Evolutionary conservation across 2,888 invertebrate species (phyloP).

Genomic region (Perdita meconis): DNA sequence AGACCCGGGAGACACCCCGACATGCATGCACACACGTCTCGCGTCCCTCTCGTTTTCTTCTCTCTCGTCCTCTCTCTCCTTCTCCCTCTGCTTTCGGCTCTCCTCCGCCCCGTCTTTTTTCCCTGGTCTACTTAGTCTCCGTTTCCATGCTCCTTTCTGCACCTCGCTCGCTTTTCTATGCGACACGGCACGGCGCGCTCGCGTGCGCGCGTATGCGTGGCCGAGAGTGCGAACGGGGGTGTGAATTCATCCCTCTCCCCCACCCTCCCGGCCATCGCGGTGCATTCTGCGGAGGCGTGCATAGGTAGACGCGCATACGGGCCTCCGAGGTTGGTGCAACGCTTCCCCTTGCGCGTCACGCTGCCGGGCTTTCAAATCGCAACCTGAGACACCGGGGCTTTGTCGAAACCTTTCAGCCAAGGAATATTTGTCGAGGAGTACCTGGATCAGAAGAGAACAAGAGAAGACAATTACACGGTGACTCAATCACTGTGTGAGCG

Average conservation of each 20-base stretch:
- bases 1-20: conserved; percentile 61
- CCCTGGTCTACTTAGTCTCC: conserved; percentile 55
- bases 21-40: conserved; percentile 36
- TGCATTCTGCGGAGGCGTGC: conserved; percentile 49
- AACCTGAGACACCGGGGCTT: conserved; percentile 39
- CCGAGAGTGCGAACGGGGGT: conserved; percentile 69
- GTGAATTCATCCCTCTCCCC: conserved; percentile 67
- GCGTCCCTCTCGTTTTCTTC: conserved; percentile 15
- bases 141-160: conserved; percentile 58
- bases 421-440: conserved; percentile 14
- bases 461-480: not conserved
- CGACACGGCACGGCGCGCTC: conserved; percentile 14
- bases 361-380: conserved; percentile 9
- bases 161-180: conserved; percentile 57
- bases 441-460: not conserved
- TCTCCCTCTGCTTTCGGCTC: conserved; percentile 34
- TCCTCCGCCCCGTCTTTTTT: conserved; percentile 47
- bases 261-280: conserved; percentile 17
- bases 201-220: conserved; percentile 52
- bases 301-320: conserved; percentile 18
- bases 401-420: not conserved
- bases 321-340: conserved; percentile 20
- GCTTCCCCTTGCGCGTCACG: conserved; percentile 1
- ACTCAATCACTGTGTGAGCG: not conserved
- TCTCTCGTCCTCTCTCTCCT: conserved; percentile 1